Evolutionary conservation across 2,888 invertebrate species (phyloP).

Genomic region (Nasonovia ribisnigri): DNA sequence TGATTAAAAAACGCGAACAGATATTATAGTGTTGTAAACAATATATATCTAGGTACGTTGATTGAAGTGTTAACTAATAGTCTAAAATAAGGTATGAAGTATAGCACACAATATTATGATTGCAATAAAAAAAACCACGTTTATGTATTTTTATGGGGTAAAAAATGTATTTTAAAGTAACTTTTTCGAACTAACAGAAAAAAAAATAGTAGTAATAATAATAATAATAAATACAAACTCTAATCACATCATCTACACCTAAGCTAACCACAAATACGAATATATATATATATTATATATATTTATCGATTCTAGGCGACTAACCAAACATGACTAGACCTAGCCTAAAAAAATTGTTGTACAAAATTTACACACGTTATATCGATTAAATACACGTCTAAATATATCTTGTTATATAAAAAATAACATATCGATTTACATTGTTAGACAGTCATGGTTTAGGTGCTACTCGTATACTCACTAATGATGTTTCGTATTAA

Average conservation of each 20-base stretch:
- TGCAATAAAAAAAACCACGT: conserved; percentile 39
- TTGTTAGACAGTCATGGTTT: conserved; percentile 58
- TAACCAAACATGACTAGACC: conserved; percentile 59
- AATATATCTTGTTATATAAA: conserved; percentile 54
- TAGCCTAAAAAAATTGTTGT: conserved; percentile 48
- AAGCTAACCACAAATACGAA: conserved; percentile 45
- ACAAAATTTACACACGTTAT: conserved; percentile 61
- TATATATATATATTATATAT: neutral
- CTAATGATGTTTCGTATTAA: conserved; percentile 46
- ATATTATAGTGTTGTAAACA: neutral
- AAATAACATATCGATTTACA: conserved; percentile 55
- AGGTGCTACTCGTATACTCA: conserved; percentile 64
- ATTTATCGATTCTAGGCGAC: conserved; percentile 45
- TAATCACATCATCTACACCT: conserved; percentile 59
- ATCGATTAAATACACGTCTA: conserved; percentile 54
- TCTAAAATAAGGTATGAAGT: neutral
- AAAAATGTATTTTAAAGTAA: conserved; percentile 61
- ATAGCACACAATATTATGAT: conserved; percentile 9
- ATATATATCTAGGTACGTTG: neutral
- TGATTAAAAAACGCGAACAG: neutral
- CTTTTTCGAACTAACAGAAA: conserved; percentile 54
- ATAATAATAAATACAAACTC: conserved; percentile 58
- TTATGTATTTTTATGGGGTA: conserved; percentile 53
- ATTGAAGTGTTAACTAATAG: neutral
- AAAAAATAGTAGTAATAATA: conserved; percentile 40